These are phyloP conservation scores for Sterrhoptilus dennistouni DNA, from an alignment of 2,113 vertebrate species.

Conservation along the genomic window DNA sequence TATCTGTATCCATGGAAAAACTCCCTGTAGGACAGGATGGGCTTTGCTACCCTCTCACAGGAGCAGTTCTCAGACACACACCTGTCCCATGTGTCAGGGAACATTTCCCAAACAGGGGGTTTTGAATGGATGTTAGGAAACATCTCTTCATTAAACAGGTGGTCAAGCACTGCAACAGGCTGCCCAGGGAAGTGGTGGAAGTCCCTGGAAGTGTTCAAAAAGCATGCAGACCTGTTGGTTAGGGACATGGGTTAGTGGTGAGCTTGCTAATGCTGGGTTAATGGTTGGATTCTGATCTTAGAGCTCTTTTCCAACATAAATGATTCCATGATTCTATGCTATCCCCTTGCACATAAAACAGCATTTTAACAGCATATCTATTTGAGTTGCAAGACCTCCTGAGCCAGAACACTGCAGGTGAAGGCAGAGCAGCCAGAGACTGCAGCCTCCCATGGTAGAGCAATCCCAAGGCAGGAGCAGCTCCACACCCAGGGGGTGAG, in stretches of 20 bases:
- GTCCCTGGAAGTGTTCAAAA: not conserved
- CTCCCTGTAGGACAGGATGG: not conserved
- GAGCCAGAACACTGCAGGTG: not conserved
- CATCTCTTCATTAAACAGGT: not conserved
- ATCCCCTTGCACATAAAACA: not conserved
- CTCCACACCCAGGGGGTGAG: fast-evolving
- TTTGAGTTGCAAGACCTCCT: not conserved
- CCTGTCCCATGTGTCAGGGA: fast-evolving
- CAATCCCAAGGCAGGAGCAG: not conserved
- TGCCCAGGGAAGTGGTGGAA: not conserved
- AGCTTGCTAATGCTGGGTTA: not conserved
- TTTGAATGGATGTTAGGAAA: not conserved
- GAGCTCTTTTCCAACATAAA: not conserved
- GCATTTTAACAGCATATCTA: not conserved
- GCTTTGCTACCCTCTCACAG: not conserved
- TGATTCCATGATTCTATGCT: not conserved
- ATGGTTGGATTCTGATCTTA: not conserved
- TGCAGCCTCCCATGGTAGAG: not conserved
- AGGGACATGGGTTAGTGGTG: not conserved
- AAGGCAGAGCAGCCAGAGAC: not conserved
- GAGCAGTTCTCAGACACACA: not conserved
- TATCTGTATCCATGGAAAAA: not conserved
- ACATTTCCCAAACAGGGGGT: not conserved
- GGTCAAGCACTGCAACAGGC: not conserved
- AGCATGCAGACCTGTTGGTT: fast-evolving